Conservation (phyloP, 2,888 invertebrate genomes). For the Chymomyza fuscimana region DNA sequence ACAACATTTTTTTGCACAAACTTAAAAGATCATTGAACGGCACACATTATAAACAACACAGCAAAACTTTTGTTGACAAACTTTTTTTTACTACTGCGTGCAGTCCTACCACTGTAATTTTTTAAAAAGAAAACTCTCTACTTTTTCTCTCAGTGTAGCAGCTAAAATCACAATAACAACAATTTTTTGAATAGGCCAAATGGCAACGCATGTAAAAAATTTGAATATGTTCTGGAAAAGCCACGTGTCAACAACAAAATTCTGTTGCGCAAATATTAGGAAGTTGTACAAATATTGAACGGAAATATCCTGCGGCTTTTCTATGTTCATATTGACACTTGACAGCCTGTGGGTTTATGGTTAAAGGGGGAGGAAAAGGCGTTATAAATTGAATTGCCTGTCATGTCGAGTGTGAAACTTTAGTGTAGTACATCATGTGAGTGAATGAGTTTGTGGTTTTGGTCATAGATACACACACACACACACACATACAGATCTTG, state of each 20-base stretch:
- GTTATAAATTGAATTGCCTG: slow-evolving; percentile 4
- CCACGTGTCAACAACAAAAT: slow-evolving; percentile 41
- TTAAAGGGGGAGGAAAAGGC: slow-evolving; percentile 10
- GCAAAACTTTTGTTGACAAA: too few relatives aligned
- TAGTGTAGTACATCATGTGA: slow-evolving; percentile 24
- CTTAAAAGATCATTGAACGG: too few relatives aligned
- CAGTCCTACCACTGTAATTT: too few relatives aligned
- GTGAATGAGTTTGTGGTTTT: slow-evolving; percentile 23
- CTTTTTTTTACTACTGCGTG: too few relatives aligned
- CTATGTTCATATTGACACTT: slow-evolving; percentile 41
- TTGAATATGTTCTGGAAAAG: neutral
- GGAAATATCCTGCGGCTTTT: slow-evolving; percentile 65
- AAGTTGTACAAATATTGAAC: slow-evolving; percentile 68
- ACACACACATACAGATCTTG: slow-evolving; percentile 38
- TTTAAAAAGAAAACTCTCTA: too few relatives aligned
- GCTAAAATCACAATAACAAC: slow-evolving; percentile 22
- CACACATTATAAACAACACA: too few relatives aligned
- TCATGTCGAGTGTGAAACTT: slow-evolving; percentile 27
- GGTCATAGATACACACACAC: slow-evolving; percentile 35
- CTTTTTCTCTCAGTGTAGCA: neutral
- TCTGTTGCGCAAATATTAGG: slow-evolving; percentile 57
- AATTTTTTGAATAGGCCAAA: slow-evolving; percentile 13
- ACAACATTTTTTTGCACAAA: too few relatives aligned
- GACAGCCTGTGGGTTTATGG: slow-evolving; percentile 6
- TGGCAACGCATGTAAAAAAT: neutral